phyloP scores from a whole-genome alignment of 2,888 invertebrate genomes.

The Mythimna vitellina region DNA sequence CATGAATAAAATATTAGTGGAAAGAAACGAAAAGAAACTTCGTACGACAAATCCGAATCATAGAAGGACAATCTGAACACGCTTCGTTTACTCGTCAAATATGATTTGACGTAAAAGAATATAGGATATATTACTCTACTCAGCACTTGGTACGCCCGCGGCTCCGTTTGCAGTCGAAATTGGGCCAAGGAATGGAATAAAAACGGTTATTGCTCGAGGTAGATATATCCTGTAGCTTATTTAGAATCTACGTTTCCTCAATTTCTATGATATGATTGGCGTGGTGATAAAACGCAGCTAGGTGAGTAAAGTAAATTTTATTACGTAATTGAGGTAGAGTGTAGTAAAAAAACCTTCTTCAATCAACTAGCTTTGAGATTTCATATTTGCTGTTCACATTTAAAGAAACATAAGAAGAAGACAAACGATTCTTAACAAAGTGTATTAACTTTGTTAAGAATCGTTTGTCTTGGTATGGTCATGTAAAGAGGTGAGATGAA shows the following conservation, averaged over 20 bases:
- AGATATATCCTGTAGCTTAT: conserved; percentile 22
- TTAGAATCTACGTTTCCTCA: conserved; percentile 27
- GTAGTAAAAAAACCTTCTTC: not conserved
- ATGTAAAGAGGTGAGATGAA: too few species aligned
- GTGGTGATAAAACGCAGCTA: not conserved
- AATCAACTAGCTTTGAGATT: not conserved
- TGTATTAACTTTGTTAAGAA: too few species aligned
- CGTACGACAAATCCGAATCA: conserved; percentile 38
- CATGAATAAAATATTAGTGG: conserved; percentile 38
- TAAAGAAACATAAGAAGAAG: not conserved
- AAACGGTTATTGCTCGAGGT: conserved; percentile 38
- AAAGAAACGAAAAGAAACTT: conserved; percentile 24
- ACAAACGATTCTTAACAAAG: too few species aligned
- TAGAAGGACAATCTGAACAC: conserved; percentile 45
- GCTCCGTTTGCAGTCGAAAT: conserved; percentile 31
- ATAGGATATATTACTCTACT: conserved; percentile 54
- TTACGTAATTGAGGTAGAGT: not conserved
- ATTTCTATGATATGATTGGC: conserved; percentile 9
- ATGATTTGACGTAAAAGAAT: conserved; percentile 57
- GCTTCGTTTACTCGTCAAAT: conserved; percentile 58
- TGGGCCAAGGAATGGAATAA: conserved; percentile 32
- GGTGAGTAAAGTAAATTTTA: too few species aligned
- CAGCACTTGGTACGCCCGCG: conserved; percentile 40
- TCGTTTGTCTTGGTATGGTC: too few species aligned
- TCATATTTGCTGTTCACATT: not conserved